Evolutionary conservation across 2,113 vertebrate species (phyloP), one percentile per base, ranked within the genome.

Genomic region (Pteruthius melanotis): DNA sequence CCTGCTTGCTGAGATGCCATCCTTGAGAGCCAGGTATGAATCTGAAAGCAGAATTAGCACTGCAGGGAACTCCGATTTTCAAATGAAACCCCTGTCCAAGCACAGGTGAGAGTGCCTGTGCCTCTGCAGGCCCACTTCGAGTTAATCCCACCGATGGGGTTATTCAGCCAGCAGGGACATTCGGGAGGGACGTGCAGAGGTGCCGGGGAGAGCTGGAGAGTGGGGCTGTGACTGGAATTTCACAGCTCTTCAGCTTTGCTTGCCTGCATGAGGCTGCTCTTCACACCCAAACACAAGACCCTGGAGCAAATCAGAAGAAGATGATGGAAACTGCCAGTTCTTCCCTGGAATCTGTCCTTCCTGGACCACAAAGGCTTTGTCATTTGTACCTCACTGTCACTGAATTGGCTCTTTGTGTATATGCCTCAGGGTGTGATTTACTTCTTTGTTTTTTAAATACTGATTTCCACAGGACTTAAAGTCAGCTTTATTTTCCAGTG

Each of bases 81-180:
- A 28, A 28, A 30, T 33, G 44, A 30, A 69, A 42, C 26, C 13
- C 57, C 20, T 76, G 72, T 8, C n/a, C 53, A 49, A 45, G 54
- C 82, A 42, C 26, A 26, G n/a, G 6, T 2, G 52, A 1, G 22
- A 47, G 68, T 1, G 17, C 18, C 64, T 13, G 31, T 61, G 68
- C 10, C 42, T 60, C 60, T 50, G 42, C 78, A 54, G 56, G 50
- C 50, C n/a, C 53, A 10, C 0, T 0, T 13, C 0, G 1, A 14
- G 16, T 47, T 13, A 1, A 11, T 16, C 22, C 56, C 26, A 11
- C 3, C 45, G 2, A 0, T 3, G 52, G 70, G 49, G 20, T 60
- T 15, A 8, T 35, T 75, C 1, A 33, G 45, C 31, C 18, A 1
- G 0, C 35, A 22, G 49, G 37, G 61, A 15, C 1, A 0, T 1